These are phyloP conservation scores for Cosmorhoe ocellata DNA, from an alignment of 2,888 invertebrate genomes.

Conservation along the genomic window DNA sequence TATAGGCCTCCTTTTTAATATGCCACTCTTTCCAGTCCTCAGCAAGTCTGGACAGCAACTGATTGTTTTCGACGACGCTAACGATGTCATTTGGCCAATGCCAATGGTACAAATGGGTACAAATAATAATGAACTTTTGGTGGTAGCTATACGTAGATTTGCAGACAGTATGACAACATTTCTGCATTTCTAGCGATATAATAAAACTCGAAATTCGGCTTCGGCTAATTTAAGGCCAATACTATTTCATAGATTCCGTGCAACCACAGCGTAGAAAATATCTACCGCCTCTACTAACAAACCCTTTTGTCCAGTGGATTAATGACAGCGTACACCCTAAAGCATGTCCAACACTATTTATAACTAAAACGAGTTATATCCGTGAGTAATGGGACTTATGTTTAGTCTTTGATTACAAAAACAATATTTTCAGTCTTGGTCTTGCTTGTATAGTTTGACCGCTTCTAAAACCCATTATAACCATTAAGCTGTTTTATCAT, in stretches of 20 bases:
- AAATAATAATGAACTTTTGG: no score
- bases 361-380: slow-evolving; percentile 72
- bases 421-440: slow-evolving; percentile 8
- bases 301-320: slow-evolving; percentile 74
- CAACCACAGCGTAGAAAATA: slow-evolving; percentile 43
- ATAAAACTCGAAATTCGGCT: not conserved
- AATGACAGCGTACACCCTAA: slow-evolving; percentile 64
- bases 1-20: no score
- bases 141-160: no score
- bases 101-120: no score
- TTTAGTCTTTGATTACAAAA: slow-evolving; percentile 32
- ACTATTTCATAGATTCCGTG: slow-evolving; percentile 30
- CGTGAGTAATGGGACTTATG: slow-evolving; percentile 76
- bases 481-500: no score
- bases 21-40: no score
- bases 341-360: slow-evolving; percentile 76
- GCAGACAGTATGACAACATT: no score
- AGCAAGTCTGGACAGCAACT: no score
- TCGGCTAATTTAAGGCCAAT: slow-evolving; percentile 1
- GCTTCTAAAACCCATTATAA: no score
- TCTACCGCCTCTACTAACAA: slow-evolving; percentile 70
- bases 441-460: slow-evolving; percentile 3
- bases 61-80: no score
- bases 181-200: no score
- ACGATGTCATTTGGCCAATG: no score